Conservation (phyloP, 2,113 vertebrate genomes). For the Puffinus mauretanicus region DNA sequence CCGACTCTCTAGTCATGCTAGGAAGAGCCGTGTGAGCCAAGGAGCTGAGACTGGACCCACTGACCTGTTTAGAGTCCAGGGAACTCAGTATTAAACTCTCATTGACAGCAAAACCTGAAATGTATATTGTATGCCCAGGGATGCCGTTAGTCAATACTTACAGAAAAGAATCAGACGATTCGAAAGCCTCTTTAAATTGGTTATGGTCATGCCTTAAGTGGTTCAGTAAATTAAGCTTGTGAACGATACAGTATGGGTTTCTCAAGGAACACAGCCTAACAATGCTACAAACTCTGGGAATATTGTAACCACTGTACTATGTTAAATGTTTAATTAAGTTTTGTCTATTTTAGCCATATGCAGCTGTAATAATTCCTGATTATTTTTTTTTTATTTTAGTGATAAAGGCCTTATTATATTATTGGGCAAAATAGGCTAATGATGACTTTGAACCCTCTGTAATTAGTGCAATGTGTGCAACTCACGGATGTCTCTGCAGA, state of each 20-base stretch:
- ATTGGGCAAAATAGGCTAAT: background rate
- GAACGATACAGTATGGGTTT: background rate
- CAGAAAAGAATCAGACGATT: background rate
- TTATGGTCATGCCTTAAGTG: background rate
- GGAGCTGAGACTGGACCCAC: background rate
- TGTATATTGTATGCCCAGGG: background rate
- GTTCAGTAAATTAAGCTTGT: constrained; percentile 1
- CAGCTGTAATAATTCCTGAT: background rate
- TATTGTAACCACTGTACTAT: background rate
- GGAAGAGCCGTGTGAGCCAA: background rate
- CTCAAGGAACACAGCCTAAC: background rate
- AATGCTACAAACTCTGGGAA: background rate
- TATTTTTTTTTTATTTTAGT: background rate
- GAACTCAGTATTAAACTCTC: background rate
- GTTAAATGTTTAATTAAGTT: constrained; percentile 25
- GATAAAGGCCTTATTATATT: background rate
- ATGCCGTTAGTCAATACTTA: background rate
- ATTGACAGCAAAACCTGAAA: background rate
- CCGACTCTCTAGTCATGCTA: background rate
- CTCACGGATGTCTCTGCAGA: constrained; percentile 8
- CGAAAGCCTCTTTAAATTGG: background rate
- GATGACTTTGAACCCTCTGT: constrained; percentile 6
- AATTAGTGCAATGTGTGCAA: constrained; percentile 23
- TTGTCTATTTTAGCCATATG: constrained; percentile 22
- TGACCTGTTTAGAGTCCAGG: background rate